Conservation (phyloP, 2,113 vertebrate species). For the Mirounga angustirostris region DNA sequence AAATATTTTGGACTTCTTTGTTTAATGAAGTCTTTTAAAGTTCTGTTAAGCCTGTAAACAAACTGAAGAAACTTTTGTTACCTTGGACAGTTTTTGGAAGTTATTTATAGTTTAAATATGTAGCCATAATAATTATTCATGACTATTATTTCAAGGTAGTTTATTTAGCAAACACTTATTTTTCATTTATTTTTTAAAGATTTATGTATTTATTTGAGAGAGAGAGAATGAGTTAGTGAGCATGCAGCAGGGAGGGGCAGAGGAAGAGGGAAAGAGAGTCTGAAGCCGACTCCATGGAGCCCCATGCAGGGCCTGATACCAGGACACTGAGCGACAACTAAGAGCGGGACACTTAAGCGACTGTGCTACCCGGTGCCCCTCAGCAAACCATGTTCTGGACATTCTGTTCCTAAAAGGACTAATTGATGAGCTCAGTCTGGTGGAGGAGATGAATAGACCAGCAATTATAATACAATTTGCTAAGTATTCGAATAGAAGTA, state of each 20-base stretch:
- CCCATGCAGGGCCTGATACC: not conserved
- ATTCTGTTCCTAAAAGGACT: slow-evolving; percentile 50
- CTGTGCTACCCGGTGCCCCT: not conserved
- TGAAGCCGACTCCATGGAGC: not conserved
- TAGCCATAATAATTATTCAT: slow-evolving; percentile 60
- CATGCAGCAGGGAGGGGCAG: not conserved
- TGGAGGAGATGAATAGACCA: slow-evolving; percentile 38
- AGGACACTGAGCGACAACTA: not conserved
- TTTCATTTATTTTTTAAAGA: not conserved
- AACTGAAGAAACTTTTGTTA: slow-evolving; percentile 31
- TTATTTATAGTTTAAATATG: slow-evolving; percentile 55
- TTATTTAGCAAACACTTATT: slow-evolving; percentile 50
- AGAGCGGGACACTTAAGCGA: not conserved
- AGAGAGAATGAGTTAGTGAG: not conserved
- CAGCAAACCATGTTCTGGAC: not conserved
- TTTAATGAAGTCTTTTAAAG: slow-evolving; percentile 61
- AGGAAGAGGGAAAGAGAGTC: not conserved
- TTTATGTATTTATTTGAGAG: not conserved
- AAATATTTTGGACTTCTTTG: not conserved
- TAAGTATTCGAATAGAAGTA: not conserved
- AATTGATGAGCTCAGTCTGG: not conserved
- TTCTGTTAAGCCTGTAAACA: slow-evolving; percentile 49
- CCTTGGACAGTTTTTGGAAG: slow-evolving; percentile 25
- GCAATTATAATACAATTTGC: not conserved
- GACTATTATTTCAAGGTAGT: slow-evolving; percentile 49